Evolutionary conservation across 2,113 vertebrate species (phyloP), one percentile per base, ranked within the genome.

Genomic region (Pollimyrus isidori): DNA sequence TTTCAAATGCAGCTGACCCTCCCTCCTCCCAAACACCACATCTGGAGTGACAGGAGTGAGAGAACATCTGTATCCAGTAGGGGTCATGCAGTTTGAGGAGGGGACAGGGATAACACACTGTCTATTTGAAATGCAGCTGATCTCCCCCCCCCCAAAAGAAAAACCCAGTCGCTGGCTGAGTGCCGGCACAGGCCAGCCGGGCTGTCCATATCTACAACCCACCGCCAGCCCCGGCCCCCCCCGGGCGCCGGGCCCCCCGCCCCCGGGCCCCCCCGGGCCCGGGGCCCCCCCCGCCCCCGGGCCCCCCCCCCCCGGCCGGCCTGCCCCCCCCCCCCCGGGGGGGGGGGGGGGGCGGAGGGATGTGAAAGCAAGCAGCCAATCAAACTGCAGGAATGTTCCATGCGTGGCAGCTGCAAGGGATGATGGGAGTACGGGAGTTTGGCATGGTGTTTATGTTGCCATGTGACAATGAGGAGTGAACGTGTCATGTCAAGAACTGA

Each of bases 161-260:
- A 49, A 73, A 3, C 3, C 9, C 42, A 69, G 23, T 13, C 13
- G 62, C 11, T 49, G 58, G 58, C 58, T 88, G 13, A 35, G 19
- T 86, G 58, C 7, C n/a, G 42, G 39, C 69, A 56, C 86, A 15
- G 85, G 62, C 88, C 56, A 87, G 21, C 21, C 9, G 23, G 42
- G 58, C 58, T 69, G 56, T 42, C 58, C 58, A 23, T 94, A 94
- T 94, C 91, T 89, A 91, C 90, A 90, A 92, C 90, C 94, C 56
- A 23, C 1, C 46, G 86, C 94, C 87, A 42, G 35, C 58, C 65
- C 58, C 62, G 89, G 88, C 9, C 21, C 3, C 88, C 89, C 39
- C 17, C 30, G 21, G 30, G 11, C 23, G 87, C 39, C 58, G n/a
- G n/a, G 56, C 30, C 2, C 50, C 82, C 94, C 87, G 65, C n/a